Percentiles rank a stretch among this genome's conserved stretches.
Conservation (phyloP, 1,140 invertebrate species). For the Scaptomyza montana region DNA sequence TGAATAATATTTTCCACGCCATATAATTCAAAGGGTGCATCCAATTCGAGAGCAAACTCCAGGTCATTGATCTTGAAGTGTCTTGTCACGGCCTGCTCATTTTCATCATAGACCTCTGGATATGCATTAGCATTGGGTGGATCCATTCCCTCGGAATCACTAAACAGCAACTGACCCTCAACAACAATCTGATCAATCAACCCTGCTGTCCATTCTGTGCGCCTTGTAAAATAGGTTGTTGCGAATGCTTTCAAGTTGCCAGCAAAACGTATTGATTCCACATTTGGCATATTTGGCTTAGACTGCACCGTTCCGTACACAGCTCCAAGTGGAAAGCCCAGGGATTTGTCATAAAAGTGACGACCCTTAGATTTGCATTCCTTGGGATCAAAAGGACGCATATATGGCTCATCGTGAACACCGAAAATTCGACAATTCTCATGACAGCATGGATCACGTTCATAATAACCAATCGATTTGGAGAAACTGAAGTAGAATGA, state of each 20-base stretch:
- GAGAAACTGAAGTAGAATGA: neutral
- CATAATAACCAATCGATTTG: conserved; percentile 8
- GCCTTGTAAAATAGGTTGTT: conserved; percentile 53
- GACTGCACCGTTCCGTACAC: neutral
- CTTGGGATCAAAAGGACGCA: conserved; percentile 49
- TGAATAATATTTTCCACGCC: conserved; percentile 23
- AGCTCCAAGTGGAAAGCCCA: conserved; percentile 59
- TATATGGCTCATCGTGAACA: conserved; percentile 58
- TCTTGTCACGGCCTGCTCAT: conserved; percentile 52
- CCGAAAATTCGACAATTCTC: conserved; percentile 57
- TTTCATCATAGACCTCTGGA: conserved; percentile 60
- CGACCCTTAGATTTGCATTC: conserved; percentile 38
- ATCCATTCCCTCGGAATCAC: conserved; percentile 56
- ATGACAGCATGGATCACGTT: conserved; percentile 52
- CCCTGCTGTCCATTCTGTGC: conserved; percentile 57
- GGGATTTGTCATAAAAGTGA: conserved; percentile 40
- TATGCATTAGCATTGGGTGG: conserved; percentile 25
- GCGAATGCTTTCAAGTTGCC: conserved; percentile 58
- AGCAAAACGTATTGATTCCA: conserved; percentile 52
- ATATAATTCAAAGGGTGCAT: conserved; percentile 55
- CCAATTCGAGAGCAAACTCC: conserved; percentile 63
- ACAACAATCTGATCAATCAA: conserved; percentile 48
- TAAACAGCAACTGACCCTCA: conserved; percentile 59
- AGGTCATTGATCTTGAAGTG: conserved; percentile 68
- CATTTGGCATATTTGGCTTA: conserved; percentile 29